Percentiles rank a stretch among this genome's conserved stretches.
phyloP scores from a whole-genome alignment of 1,140 invertebrate species.

The Kradibia gibbosae region DNA sequence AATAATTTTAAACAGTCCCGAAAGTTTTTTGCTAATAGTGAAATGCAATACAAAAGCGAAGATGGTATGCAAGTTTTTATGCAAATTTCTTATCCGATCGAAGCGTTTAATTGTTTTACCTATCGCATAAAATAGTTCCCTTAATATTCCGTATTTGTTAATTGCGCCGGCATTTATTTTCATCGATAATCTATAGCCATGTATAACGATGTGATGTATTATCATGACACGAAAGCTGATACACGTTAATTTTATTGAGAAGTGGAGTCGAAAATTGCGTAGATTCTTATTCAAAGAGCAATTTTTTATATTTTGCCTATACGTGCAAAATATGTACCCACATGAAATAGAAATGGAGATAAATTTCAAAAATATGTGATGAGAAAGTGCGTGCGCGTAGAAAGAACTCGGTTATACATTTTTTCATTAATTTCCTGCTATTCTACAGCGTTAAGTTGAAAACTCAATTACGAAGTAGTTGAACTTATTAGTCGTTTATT shows the following conservation, averaged over 20 bases:
- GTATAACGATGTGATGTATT: slow-evolving; percentile 42
- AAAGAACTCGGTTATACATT: slow-evolving; percentile 45
- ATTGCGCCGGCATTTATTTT: slow-evolving; percentile 49
- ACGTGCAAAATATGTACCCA: slow-evolving; percentile 4
- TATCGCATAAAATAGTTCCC: slow-evolving; percentile 31
- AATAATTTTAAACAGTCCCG: slow-evolving; percentile 13
- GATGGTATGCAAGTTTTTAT: slow-evolving; percentile 20
- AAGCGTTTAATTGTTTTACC: slow-evolving; percentile 37
- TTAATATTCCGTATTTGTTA: slow-evolving; percentile 33
- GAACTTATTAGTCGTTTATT: slow-evolving; percentile 62
- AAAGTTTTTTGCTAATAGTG: slow-evolving; percentile 32
- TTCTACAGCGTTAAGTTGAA: slow-evolving; percentile 51
- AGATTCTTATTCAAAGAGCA: slow-evolving; percentile 14
- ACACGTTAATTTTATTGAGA: slow-evolving; percentile 10
- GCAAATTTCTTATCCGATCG: slow-evolving; percentile 1
- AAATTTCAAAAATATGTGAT: slow-evolving; percentile 32
- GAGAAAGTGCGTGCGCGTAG: slow-evolving; percentile 35
- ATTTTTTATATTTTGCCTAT: slow-evolving; percentile 20
- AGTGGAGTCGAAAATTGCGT: slow-evolving; percentile 34
- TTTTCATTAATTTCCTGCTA: slow-evolving; percentile 51
- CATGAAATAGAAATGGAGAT: slow-evolving; percentile 27
- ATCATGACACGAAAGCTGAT: slow-evolving; percentile 28
- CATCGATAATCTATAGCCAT: slow-evolving; percentile 39
- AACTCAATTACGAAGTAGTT: slow-evolving; percentile 53
- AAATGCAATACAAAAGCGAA: slow-evolving; percentile 33